A percentile compares a stretch with the other conserved stretches of the same genome.
phyloP scores from a whole-genome alignment of 2,888 invertebrate genomes.

The Drosophila pseudotakahashii region DNA sequence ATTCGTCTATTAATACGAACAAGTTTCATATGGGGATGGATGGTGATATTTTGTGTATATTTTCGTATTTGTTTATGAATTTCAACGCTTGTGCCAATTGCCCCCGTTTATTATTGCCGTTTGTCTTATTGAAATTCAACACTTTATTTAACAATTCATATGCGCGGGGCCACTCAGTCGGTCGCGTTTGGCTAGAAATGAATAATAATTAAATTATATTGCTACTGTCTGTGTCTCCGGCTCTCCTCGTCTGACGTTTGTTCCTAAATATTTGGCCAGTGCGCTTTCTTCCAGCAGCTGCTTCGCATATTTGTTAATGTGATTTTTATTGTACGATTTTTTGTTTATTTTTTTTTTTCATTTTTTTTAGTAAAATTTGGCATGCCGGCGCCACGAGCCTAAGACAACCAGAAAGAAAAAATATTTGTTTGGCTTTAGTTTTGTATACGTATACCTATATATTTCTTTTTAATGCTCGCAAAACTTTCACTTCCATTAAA shows the following conservation, averaged over 20 bases:
- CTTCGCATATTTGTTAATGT: slow-evolving; percentile 64
- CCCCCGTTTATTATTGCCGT: slow-evolving; percentile 22
- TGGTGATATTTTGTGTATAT: slow-evolving; percentile 8
- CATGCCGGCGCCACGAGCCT: slow-evolving; percentile 63
- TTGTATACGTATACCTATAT: slow-evolving; percentile 22
- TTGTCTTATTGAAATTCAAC: slow-evolving; percentile 44
- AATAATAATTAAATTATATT: slow-evolving; percentile 57
- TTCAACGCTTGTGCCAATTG: slow-evolving; percentile 42
- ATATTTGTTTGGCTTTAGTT: slow-evolving; percentile 54
- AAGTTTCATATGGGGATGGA: slow-evolving; percentile 6
- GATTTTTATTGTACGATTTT: slow-evolving; percentile 56
- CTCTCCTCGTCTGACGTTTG: slow-evolving; percentile 26
- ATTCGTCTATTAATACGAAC: not conserved
- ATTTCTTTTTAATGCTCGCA: slow-evolving; percentile 57
- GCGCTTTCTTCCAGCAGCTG: slow-evolving; percentile 62
- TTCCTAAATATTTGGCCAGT: slow-evolving; percentile 49
- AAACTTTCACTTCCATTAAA: slow-evolving; percentile 78
- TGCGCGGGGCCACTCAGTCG: slow-evolving; percentile 23
- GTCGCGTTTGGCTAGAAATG: slow-evolving; percentile 31
- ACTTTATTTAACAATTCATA: slow-evolving; percentile 48
- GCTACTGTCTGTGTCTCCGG: slow-evolving; percentile 14
- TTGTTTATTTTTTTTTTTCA: slow-evolving; percentile 49
- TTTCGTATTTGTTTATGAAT: slow-evolving; percentile 51
- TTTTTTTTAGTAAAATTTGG: slow-evolving; percentile 55
- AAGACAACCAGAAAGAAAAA: slow-evolving; percentile 41